Conservation (phyloP, 2,797 vertebrate species). For the Scyliorhinus canicula region DNA sequence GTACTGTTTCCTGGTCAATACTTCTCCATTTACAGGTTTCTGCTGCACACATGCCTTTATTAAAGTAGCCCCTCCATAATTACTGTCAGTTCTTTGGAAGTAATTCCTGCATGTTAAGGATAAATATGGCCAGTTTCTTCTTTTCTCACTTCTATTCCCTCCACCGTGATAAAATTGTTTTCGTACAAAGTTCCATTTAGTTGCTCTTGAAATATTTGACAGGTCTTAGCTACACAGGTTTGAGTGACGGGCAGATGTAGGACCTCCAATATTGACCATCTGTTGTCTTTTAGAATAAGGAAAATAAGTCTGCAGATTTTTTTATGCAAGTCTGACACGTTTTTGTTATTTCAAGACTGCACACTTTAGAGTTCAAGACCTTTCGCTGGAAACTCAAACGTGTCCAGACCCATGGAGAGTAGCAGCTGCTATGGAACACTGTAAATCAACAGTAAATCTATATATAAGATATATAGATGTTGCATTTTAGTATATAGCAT, state of each 20-base stretch:
- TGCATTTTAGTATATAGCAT: background rate
- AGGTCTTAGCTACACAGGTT: background rate
- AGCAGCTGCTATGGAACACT: background rate
- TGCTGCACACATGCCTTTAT: background rate
- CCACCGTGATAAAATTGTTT: background rate
- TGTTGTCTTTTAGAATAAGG: conserved; percentile 3
- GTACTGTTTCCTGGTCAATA: background rate
- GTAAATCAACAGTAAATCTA: background rate
- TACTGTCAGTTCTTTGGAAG: background rate
- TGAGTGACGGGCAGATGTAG: background rate
- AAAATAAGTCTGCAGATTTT: background rate
- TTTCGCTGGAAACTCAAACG: background rate
- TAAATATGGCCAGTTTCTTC: background rate
- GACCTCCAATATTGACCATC: conserved; percentile 12
- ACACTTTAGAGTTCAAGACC: background rate
- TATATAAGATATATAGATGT: background rate
- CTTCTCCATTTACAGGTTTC: background rate
- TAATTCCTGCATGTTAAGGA: background rate
- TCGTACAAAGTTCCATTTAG: background rate
- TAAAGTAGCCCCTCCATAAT: background rate
- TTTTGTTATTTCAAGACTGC: conserved; percentile 24
- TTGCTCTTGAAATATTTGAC: background rate
- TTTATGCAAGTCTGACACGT: background rate
- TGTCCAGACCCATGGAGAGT: background rate
- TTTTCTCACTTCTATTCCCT: background rate